Percentiles rank a stretch among this genome's conserved stretches.
phyloP scores from a whole-genome alignment of 2,797 vertebrate genomes.

The Rhabdophis nuchalis region DNA sequence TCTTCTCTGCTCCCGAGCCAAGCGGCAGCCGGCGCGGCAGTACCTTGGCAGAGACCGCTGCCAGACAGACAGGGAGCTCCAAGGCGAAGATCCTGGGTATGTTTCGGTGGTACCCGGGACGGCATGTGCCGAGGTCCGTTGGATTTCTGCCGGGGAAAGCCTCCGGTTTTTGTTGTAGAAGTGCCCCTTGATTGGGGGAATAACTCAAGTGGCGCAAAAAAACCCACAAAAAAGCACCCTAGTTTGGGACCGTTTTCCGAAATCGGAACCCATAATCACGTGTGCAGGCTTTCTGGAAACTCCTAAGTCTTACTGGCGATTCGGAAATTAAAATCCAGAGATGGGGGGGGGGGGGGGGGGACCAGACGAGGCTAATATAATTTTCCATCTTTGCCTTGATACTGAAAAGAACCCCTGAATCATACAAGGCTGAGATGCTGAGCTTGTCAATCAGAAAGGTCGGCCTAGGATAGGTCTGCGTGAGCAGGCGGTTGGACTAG shows the following conservation, averaged over 20 bases:
- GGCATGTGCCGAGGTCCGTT: not conserved
- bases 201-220: not conserved
- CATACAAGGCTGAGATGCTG: not conserved
- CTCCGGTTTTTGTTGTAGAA: not conserved
- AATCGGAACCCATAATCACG: not conserved
- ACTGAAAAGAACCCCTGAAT: no score
- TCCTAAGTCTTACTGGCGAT: not conserved
- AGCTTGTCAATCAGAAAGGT: no score
- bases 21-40: constrained; percentile 12
- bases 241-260: not conserved
- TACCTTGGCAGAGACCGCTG: not conserved
- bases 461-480: no score
- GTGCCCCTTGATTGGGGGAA: not conserved
- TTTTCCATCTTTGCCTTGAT: not conserved
- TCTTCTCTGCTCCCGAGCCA: not conserved
- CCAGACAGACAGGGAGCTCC: not conserved
- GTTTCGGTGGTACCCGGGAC: not conserved
- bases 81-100: not conserved
- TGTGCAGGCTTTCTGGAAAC: not conserved
- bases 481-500: no score
- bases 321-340: not conserved
- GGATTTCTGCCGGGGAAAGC: not conserved
- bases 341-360: not conserved
- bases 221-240: not conserved
- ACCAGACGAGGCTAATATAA: not conserved